These are phyloP conservation scores for Drosophila fulvimacula DNA, from an alignment of 2,888 invertebrate species.

Conservation along the genomic window DNA sequence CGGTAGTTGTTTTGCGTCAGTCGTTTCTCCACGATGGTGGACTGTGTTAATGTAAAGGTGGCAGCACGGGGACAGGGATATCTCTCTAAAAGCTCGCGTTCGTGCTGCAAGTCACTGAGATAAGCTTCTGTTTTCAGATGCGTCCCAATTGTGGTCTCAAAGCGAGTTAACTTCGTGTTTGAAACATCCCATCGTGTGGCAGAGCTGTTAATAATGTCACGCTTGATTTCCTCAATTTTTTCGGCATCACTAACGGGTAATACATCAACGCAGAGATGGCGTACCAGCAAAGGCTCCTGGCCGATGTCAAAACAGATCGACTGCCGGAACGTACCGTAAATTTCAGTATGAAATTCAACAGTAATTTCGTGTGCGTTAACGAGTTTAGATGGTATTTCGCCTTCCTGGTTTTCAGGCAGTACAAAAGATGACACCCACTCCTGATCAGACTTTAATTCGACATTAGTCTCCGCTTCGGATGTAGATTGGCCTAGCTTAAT, in stretches of 20 bases:
- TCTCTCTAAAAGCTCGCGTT: conserved; percentile 86
- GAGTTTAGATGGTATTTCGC: conserved; percentile 26
- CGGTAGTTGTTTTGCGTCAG: conserved; percentile 90
- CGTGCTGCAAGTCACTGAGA: conserved; percentile 85
- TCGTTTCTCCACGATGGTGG: conserved; percentile 88
- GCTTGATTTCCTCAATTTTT: conserved; percentile 88
- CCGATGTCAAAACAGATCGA: conserved; percentile 91
- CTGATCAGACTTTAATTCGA: conserved; percentile 86
- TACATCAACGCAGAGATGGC: conserved; percentile 91
- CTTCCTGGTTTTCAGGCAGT: conserved; percentile 28
- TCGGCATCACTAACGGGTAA: conserved; percentile 89
- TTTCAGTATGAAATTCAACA: conserved; percentile 88
- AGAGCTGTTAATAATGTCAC: conserved; percentile 88
- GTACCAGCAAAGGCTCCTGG: conserved; percentile 87
- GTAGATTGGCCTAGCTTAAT: conserved; percentile 78
- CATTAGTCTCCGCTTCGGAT: conserved; percentile 53
- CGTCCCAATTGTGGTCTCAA: conserved; percentile 86
- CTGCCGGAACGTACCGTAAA: conserved; percentile 92
- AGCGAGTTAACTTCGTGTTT: conserved; percentile 86
- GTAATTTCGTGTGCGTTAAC: conserved; percentile 85
- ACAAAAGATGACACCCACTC: conserved; percentile 86
- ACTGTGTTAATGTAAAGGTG: conserved; percentile 89
- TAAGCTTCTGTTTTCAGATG: conserved; percentile 85
- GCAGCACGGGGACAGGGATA: conserved; percentile 89
- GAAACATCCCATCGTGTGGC: conserved; percentile 87